These are phyloP conservation scores for Microplitis demolitor DNA, from an alignment of 1,140 invertebrate species.

Conservation along the genomic window DNA sequence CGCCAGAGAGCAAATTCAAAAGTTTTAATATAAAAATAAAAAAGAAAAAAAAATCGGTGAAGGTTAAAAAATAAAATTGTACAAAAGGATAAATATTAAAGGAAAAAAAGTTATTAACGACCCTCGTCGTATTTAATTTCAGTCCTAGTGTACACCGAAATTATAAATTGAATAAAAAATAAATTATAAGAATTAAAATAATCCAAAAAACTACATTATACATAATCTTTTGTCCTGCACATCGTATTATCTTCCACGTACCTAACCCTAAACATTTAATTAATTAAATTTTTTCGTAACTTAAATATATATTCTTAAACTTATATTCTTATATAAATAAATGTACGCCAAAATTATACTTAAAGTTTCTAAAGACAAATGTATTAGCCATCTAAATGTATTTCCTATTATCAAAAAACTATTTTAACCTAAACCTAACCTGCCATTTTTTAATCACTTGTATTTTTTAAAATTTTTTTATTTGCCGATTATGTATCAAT, in stretches of 20 bases:
- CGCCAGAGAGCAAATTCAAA: not conserved
- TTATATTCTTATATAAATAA: not conserved
- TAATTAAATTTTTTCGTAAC: not conserved
- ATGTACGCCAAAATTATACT: no score
- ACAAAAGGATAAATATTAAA: not conserved
- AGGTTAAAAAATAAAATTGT: not conserved
- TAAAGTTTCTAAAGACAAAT: no score
- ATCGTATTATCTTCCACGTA: not conserved
- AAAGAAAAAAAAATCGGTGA: not conserved
- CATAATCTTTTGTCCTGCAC: not conserved
- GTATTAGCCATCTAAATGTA: no score
- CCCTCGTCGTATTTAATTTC: no score
- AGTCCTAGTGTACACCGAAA: no score
- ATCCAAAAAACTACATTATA: not conserved
- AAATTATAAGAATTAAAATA: not conserved
- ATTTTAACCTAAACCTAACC: no score
- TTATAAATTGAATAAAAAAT: not conserved
- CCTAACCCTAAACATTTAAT: not conserved
- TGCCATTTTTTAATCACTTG: no score
- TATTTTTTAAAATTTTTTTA: no score
- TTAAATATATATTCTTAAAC: not conserved
- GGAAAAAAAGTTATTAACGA: no score
- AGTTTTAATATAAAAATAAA: not conserved
- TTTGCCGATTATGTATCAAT: no score
- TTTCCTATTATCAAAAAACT: no score